Evolutionary conservation across 2,113 vertebrate genomes (phyloP).

Genomic region (Melanotaenia duboulayi): DNA sequence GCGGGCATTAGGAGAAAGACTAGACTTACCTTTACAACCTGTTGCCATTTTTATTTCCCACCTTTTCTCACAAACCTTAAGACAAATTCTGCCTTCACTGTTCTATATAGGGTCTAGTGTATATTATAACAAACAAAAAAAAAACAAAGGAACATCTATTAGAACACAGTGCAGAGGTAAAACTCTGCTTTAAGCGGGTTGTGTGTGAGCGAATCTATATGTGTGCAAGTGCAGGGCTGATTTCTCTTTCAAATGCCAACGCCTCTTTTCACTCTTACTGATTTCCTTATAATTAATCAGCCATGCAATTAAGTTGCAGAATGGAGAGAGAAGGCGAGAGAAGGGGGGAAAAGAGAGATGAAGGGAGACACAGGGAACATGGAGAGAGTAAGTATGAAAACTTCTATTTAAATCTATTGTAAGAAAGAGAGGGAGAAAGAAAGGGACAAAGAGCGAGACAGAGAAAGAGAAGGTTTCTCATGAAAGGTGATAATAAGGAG

Average conservation of each 20-base stretch:
- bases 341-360: neutral
- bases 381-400: conserved; percentile 47
- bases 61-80: no score
- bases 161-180: conserved; percentile 24
- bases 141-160: neutral
- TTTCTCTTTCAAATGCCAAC: conserved; percentile 70
- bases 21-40: no score
- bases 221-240: conserved; percentile 42
- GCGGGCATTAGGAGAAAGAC: no score
- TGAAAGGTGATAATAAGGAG: conserved; percentile 82
- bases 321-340: conserved; percentile 33
- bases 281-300: conserved; percentile 82
- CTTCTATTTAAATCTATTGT: conserved; percentile 53
- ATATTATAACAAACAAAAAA: neutral
- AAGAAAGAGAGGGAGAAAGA: conserved; percentile 19
- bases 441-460: conserved; percentile 1
- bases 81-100: no score
- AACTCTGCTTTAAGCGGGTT: conserved; percentile 21
- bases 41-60: no score
- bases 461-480: conserved; percentile 56
- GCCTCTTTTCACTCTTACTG: conserved; percentile 72
- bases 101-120: neutral
- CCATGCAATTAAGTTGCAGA: conserved; percentile 76
- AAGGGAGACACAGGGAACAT: conserved; percentile 8
- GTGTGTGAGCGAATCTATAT: conserved; percentile 15